Conservation (phyloP, 2,797 vertebrate species). For the Monodelphis domestica region DNA sequence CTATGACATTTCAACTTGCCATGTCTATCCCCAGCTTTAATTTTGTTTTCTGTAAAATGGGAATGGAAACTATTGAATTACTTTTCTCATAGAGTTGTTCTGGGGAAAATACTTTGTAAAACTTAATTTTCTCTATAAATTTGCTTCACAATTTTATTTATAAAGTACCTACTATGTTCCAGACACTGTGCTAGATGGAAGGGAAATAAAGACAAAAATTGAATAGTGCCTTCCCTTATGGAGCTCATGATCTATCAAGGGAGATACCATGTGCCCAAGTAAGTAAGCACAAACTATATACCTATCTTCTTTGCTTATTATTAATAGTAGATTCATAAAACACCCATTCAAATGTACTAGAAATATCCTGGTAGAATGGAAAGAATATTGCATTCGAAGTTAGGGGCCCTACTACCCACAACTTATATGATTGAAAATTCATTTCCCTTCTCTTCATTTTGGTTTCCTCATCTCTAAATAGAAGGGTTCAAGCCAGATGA, state of each 20-base stretch:
- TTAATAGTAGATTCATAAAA: neutral
- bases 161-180: neutral
- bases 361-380: neutral
- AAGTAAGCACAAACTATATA: neutral
- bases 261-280: neutral
- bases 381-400: neutral
- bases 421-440: neutral
- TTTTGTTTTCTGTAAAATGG: neutral
- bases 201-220: neutral
- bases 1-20: neutral
- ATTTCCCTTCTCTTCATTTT: neutral
- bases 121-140: neutral
- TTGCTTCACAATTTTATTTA: neutral
- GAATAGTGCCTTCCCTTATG: neutral
- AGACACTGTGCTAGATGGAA: neutral
- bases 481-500: neutral
- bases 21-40: neutral
- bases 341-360: neutral
- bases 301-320: neutral
- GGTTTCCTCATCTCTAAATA: neutral
- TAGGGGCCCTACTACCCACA: neutral
- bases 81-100: neutral
- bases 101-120: neutral
- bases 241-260: neutral
- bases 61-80: neutral